These are phyloP conservation scores for Zaprionus gabonicus DNA, from an alignment of 1,140 invertebrate species.

Conservation along the genomic window DNA sequence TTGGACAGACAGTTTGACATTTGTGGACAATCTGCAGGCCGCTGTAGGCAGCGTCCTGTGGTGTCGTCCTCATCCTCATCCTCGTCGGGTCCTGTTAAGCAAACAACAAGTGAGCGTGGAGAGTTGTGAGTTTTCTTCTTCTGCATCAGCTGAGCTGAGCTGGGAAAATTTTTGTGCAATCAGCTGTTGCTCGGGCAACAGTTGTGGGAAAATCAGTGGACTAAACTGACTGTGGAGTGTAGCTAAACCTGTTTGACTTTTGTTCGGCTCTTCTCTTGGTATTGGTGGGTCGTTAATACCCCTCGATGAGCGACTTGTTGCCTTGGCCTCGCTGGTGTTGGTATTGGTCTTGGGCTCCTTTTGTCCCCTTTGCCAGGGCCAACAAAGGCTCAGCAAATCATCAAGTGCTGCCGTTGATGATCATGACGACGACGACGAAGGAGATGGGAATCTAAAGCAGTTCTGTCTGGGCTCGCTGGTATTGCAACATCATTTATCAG, in stretches of 20 bases:
- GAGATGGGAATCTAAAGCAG: conserved; percentile 62
- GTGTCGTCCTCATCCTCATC: conserved; percentile 49
- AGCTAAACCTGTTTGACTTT: conserved; percentile 82
- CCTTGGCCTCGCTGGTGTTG: background rate
- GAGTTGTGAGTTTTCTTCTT: conserved; percentile 13
- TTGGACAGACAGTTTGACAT: conserved; percentile 73
- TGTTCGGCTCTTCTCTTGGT: conserved; percentile 42
- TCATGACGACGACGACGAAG: conserved; percentile 28
- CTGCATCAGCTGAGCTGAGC: conserved; percentile 76
- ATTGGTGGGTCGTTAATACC: conserved; percentile 48
- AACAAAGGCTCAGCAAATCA: conserved; percentile 75
- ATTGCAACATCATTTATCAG: conserved; percentile 81
- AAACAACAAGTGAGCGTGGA: conserved; percentile 69
- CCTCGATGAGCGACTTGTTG: conserved; percentile 53
- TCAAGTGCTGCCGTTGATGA: conserved; percentile 65
- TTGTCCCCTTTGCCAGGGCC: conserved; percentile 56
- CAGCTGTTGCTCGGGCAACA: conserved; percentile 60
- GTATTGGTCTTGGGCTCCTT: conserved; percentile 40
- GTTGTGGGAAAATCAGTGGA: conserved; percentile 68
- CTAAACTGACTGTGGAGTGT: conserved; percentile 51
- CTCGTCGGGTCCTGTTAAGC: conserved; percentile 67
- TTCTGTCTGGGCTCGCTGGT: conserved; percentile 2
- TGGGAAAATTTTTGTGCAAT: conserved; percentile 79
- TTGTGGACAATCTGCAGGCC: conserved; percentile 72
- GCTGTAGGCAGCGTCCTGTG: conserved; percentile 70